phyloP scores from a whole-genome alignment of 1,140 invertebrate species.

The Nasonia vitripennis region DNA sequence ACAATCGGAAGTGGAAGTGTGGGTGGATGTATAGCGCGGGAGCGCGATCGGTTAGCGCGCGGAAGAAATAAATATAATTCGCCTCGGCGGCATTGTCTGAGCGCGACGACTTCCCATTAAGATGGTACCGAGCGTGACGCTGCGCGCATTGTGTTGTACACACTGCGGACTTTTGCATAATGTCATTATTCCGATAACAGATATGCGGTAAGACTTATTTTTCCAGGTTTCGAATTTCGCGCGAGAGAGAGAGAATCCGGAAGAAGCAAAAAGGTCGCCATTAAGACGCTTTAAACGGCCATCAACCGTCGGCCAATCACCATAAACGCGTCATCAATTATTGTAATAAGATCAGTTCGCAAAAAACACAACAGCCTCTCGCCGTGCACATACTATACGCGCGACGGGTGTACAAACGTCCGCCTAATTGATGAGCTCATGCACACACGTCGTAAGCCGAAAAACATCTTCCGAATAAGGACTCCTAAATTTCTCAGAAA shows the following conservation, averaged over 20 bases:
- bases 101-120: conserved; percentile 18
- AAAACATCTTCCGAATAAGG: not conserved
- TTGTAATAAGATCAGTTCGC: not conserved
- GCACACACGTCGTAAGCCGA: too few species aligned
- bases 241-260: not conserved
- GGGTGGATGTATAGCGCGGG: not conserved
- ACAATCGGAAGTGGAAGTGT: conserved; percentile 28
- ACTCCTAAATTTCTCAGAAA: not conserved
- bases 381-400: too few species aligned
- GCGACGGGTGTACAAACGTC: not conserved
- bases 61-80: conserved; percentile 46
- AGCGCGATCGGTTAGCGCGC: conserved; percentile 22
- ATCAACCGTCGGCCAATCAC: not conserved
- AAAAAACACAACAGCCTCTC: not conserved
- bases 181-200: not conserved
- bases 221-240: too few species aligned
- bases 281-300: not conserved
- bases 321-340: not conserved
- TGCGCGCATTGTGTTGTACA: not conserved
- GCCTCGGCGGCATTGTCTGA: conserved; percentile 9
- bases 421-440: not conserved
- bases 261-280: not conserved
- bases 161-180: not conserved
- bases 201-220: not conserved
- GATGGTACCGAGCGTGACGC: not conserved